phyloP scores from a whole-genome alignment of 1,140 invertebrate species.

The Drosophila lacertosa region DNA sequence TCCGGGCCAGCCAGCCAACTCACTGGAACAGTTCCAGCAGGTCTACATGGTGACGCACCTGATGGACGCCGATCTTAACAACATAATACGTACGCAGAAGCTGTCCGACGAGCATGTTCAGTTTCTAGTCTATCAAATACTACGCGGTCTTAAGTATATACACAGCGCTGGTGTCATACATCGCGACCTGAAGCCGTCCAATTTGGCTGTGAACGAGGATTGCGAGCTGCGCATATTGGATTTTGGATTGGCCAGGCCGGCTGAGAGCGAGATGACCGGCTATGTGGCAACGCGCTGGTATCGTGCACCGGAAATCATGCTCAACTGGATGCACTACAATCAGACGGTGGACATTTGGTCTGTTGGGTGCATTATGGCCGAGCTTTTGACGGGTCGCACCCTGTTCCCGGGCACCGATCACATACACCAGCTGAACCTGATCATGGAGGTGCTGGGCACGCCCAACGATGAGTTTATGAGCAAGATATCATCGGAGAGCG shows the following conservation, averaged over 20 bases:
- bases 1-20: conserved; percentile 87
- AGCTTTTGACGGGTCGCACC: conserved; percentile 95
- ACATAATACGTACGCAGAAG: conserved; percentile 98
- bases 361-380: conserved; percentile 99
- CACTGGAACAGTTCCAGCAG: conserved; percentile 93
- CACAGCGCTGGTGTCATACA: conserved; percentile 99
- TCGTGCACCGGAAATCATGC: conserved; percentile 98
- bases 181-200: conserved; percentile 99
- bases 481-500: conserved; percentile 97
- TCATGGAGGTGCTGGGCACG: conserved; percentile 97
- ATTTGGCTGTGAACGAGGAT: conserved; percentile 99
- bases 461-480: conserved; percentile 95
- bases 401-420: conserved; percentile 99
- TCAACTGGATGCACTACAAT: conserved; percentile 99
- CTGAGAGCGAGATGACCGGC: conserved; percentile 99
- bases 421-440: conserved; percentile 98
- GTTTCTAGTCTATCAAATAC: conserved; percentile 99
- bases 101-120: conserved; percentile 99
- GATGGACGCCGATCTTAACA: conserved; percentile 99
- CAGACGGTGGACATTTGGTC: conserved; percentile 99
- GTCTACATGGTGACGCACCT: conserved; percentile 98
- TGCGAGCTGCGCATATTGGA: conserved; percentile 99
- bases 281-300: conserved; percentile 99
- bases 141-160: conserved; percentile 99
- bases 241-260: conserved; percentile 98